Evolutionary conservation across 2,888 invertebrate species (phyloP).

Genomic region (Eupithecia tripunctaria): DNA sequence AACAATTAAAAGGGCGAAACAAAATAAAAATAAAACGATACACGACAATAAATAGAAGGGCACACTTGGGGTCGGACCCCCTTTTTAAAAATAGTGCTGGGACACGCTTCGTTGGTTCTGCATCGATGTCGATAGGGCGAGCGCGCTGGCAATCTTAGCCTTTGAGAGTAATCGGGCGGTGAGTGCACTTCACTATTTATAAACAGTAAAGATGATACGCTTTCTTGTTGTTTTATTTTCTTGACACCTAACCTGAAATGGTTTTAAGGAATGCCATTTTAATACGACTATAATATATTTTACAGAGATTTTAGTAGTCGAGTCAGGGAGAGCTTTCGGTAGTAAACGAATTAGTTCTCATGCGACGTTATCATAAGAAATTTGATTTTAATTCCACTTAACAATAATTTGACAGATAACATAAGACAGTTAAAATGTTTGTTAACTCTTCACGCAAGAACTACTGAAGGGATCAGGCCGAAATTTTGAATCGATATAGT

Average conservation of each 20-base stretch:
- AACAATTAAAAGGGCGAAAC: slow-evolving; percentile 72
- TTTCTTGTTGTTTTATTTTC: slow-evolving; percentile 19
- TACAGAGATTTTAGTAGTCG: not conserved
- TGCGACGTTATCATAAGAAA: too few relatives aligned
- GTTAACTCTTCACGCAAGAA: too few relatives aligned
- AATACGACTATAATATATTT: not conserved
- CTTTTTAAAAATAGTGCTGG: slow-evolving; percentile 61
- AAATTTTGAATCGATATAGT: too few relatives aligned
- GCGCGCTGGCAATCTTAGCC: slow-evolving; percentile 48
- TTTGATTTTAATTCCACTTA: too few relatives aligned
- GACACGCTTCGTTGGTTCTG: slow-evolving; percentile 33
- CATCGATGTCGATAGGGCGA: slow-evolving; percentile 57
- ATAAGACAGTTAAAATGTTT: too few relatives aligned
- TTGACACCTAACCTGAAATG: slow-evolving; percentile 10
- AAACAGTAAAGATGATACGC: slow-evolving; percentile 25
- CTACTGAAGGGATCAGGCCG: too few relatives aligned
- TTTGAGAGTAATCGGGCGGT: slow-evolving; percentile 39
- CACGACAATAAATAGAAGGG: slow-evolving; percentile 71
- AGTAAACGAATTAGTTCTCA: too few relatives aligned
- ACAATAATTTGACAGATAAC: too few relatives aligned
- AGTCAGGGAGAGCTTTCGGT: too few relatives aligned
- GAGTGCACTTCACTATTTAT: slow-evolving; percentile 30
- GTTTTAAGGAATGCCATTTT: not conserved
- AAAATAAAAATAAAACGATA: slow-evolving; percentile 78
- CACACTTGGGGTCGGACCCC: slow-evolving; percentile 60